Conservation (phyloP, 2,888 invertebrate genomes). For the Drosophila anomelani region DNA sequence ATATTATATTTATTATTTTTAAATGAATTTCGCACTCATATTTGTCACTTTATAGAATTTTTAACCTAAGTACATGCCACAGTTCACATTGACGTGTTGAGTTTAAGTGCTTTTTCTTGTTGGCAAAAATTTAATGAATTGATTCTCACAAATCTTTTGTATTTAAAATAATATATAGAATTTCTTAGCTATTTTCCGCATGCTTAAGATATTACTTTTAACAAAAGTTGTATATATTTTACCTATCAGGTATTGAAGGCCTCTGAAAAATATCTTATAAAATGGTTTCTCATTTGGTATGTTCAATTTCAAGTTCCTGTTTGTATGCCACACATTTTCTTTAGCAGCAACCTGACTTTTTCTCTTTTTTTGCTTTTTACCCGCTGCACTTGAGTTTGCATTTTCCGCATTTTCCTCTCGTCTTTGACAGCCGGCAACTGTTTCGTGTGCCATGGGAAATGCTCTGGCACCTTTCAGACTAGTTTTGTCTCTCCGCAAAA, state of each 20-base stretch:
- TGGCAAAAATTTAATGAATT: neutral
- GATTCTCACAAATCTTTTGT: neutral
- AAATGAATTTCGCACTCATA: neutral
- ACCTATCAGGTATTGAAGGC: conserved; percentile 4
- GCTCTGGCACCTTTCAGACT: conserved; percentile 66
- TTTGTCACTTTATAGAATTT: neutral
- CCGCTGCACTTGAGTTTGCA: conserved; percentile 37
- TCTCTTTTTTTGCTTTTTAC: neutral
- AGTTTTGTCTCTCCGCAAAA: conserved; percentile 50
- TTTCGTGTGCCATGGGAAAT: conserved; percentile 64
- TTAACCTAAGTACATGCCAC: neutral
- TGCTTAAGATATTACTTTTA: neutral
- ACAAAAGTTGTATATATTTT: neutral
- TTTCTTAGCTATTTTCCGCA: neutral
- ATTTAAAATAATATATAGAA: neutral
- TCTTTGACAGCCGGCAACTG: conserved; percentile 71
- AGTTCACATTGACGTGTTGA: neutral
- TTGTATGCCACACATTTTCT: neutral
- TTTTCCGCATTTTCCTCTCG: conserved; percentile 44
- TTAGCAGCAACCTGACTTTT: conserved; percentile 9
- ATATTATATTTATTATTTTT: neutral
- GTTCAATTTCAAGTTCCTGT: neutral
- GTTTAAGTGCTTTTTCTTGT: conserved; percentile 5
- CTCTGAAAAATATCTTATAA: neutral
- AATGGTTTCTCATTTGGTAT: neutral